Base-by-base conservation (phyloP, 2,797 vertebrate genomes). In the Arremon brunneinucha region DNA sequence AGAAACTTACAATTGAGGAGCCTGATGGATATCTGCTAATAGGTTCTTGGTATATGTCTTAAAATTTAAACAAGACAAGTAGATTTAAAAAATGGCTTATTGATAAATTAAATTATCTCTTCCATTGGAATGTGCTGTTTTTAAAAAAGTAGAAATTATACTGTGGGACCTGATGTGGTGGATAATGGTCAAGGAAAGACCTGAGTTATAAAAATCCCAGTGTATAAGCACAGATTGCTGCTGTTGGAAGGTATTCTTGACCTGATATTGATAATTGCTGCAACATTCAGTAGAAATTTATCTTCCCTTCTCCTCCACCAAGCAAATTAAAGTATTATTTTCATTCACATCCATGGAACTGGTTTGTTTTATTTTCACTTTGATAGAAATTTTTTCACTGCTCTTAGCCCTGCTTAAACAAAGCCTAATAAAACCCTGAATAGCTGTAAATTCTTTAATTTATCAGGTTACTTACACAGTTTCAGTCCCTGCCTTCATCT, bases 31-130 rank as follows among this genome's bases (percentile, higher is more conserved):
- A 55, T 28, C 23, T 91, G 20, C 9, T 62, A 39, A 18, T 27
- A 15, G 0, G 0, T 12, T 80, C 11, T 56, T 41, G 16, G 6
- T 55, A 8, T 26, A 20, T 4, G 5, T 35, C 62, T 64, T 62
- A 46, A 56, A 35, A 21, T 21, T 62, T 53, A 50, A 26, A 56
- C 14, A 64, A 74, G 55, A 30, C 26, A 60, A 12, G 9, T 7
- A 27, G 14, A 14, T 47, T 39, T 1, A 1, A 59, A 70, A 70
- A 56, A 19, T 3, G 4, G 0, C 1, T 64, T n/a, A 30, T 53
- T 68, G 11, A n/a, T 34, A 57, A 59, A 59, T 57, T 34, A 44
- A 11, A 18, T 43, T 0, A 3, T 64, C 3, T 67, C 14, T 60
- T 35, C 57, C 28, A 37, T 16, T 65, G 8, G 53, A 79, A 87